Evolutionary conservation across 2,888 invertebrate genomes (phyloP).

Genomic region (Dryococelus australis): DNA sequence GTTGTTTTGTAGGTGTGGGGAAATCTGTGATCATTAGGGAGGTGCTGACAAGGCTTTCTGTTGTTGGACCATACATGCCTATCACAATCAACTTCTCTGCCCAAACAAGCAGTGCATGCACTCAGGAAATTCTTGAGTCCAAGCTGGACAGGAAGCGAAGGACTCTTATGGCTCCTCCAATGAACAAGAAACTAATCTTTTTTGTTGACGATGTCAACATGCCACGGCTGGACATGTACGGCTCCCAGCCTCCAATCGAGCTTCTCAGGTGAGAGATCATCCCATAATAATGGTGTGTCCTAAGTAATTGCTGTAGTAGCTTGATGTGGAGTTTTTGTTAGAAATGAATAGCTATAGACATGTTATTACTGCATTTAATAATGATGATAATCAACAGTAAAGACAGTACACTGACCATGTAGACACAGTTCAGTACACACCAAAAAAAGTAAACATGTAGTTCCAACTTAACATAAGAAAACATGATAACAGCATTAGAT

Average conservation of each 20-base stretch:
- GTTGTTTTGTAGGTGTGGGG: slow-evolving; percentile 73
- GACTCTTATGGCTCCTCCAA: slow-evolving; percentile 80
- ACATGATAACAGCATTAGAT: too few relatives aligned
- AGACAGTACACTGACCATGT: too few relatives aligned
- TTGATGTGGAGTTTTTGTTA: not conserved
- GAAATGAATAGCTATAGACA: too few relatives aligned
- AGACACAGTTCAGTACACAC: too few relatives aligned
- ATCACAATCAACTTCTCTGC: slow-evolving; percentile 89
- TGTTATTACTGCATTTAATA: too few relatives aligned
- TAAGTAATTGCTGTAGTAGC: not conserved
- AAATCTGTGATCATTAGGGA: slow-evolving; percentile 87
- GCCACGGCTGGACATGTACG: slow-evolving; percentile 87
- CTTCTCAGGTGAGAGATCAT: slow-evolving; percentile 69
- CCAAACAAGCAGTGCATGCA: slow-evolving; percentile 84
- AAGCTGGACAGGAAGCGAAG: slow-evolving; percentile 85
- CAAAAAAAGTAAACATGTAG: too few relatives aligned
- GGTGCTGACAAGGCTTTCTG: slow-evolving; percentile 70
- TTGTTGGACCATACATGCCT: slow-evolving; percentile 70
- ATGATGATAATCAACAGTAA: too few relatives aligned
- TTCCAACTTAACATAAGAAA: too few relatives aligned
- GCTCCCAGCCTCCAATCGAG: slow-evolving; percentile 92
- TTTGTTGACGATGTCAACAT: slow-evolving; percentile 94
- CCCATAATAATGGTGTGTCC: not conserved
- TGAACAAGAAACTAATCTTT: slow-evolving; percentile 81
- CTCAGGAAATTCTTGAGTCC: slow-evolving; percentile 83